Evolutionary conservation across 2,888 invertebrate species (phyloP).

Genomic region (Erpobdella octoculata): DNA sequence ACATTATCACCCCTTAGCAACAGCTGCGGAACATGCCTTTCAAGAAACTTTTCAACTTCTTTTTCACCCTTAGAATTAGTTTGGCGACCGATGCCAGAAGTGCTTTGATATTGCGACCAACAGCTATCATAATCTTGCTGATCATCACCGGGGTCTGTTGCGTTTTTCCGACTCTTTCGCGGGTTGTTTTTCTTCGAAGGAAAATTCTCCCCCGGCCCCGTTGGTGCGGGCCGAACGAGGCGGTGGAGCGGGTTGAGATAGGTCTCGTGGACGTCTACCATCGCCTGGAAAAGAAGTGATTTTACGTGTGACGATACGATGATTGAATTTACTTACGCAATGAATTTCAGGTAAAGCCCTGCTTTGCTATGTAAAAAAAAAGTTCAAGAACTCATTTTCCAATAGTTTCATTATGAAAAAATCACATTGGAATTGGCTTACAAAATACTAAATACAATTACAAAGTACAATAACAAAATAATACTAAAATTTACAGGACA

Average conservation of each 20-base stretch:
- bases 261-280: constrained; percentile 72
- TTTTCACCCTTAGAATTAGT: not conserved
- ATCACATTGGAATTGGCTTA: too few species aligned
- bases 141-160: not conserved
- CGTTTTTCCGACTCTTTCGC: constrained; percentile 15
- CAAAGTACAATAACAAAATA: too few species aligned
- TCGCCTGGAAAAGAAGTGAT: constrained; percentile 53
- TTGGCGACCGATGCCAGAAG: not conserved
- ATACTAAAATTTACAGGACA: too few species aligned
- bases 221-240: too few species aligned
- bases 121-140: constrained; percentile 5
- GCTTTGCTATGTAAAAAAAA: not conserved
- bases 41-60: not conserved
- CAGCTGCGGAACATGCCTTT: constrained; percentile 49
- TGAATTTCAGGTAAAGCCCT: too few species aligned
- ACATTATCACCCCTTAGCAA: constrained; percentile 52
- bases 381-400: not conserved
- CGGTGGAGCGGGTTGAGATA: constrained; percentile 54
- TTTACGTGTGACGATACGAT: too few species aligned
- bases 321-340: too few species aligned
- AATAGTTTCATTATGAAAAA: not conserved
- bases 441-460: too few species aligned
- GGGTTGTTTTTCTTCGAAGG: constrained; percentile 23
- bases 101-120: not conserved
- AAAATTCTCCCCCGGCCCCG: too few species aligned